Conservation (phyloP, 1,140 invertebrate species). For the Papilio dardanus region DNA sequence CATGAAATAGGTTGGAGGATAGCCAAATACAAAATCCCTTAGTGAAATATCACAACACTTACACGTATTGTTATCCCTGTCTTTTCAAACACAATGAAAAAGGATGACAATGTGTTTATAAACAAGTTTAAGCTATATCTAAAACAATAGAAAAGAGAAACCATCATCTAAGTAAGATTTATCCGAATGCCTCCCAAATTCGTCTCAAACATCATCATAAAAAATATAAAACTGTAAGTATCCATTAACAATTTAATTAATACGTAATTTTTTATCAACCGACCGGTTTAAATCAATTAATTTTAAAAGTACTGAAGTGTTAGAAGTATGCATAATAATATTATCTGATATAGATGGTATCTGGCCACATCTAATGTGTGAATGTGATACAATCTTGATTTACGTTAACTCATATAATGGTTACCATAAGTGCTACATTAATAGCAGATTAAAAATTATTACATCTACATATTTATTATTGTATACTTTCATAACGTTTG, state of each 20-base stretch:
- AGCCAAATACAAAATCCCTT: too few species aligned
- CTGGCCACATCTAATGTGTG: constrained; percentile 6
- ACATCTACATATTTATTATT: background rate
- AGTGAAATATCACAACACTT: too few species aligned
- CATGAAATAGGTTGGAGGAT: background rate
- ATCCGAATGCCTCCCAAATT: background rate
- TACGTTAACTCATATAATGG: constrained; percentile 16
- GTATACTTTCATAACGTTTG: too few species aligned
- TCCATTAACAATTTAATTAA: background rate
- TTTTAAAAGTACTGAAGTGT: constrained; percentile 19
- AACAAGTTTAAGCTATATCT: too few species aligned
- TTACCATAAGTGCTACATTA: constrained; percentile 20
- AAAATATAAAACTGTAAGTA: background rate
- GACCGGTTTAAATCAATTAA: constrained; percentile 20
- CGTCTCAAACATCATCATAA: background rate
- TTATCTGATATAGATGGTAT: constrained; percentile 25
- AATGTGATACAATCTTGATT: constrained; percentile 3
- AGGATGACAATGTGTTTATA: too few species aligned
- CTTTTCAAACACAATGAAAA: too few species aligned
- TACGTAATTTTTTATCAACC: background rate
- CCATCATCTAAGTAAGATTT: background rate
- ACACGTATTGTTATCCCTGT: too few species aligned
- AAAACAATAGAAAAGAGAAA: too few species aligned
- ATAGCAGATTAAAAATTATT: constrained; percentile 10
- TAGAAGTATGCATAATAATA: background rate